phyloP scores from a whole-genome alignment of 2,888 invertebrate genomes.

The Cybosia mesomella region DNA sequence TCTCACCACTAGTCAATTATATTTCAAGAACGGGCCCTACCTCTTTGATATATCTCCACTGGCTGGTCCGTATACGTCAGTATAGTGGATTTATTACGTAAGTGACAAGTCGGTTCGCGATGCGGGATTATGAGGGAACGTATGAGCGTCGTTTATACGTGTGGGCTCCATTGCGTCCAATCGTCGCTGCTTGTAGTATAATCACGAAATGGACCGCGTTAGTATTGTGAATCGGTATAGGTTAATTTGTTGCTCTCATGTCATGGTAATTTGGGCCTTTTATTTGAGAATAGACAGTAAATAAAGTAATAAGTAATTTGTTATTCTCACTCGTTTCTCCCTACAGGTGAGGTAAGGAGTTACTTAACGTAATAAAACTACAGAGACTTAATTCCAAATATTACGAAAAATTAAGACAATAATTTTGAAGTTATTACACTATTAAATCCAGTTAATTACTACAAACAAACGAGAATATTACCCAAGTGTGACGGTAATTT shows the following conservation, averaged over 20 bases:
- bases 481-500: too few relatives aligned
- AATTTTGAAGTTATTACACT: too few relatives aligned
- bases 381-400: too few relatives aligned
- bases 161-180: not conserved
- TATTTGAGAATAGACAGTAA: not conserved
- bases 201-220: not conserved
- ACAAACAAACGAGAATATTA: too few relatives aligned
- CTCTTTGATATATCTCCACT: not conserved
- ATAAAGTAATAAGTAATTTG: not conserved
- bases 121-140: not conserved
- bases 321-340: too few relatives aligned
- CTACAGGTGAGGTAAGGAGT: too few relatives aligned
- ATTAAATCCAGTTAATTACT: too few relatives aligned
- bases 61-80: not conserved
- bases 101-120: not conserved
- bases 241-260: not conserved
- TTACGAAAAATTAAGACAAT: too few relatives aligned
- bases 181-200: not conserved
- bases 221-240: not conserved
- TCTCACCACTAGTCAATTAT: not conserved
- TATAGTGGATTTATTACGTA: slow-evolving; percentile 3
- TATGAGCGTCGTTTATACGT: slow-evolving; percentile 7
- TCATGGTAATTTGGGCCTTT: not conserved
- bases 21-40: not conserved
- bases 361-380: too few relatives aligned